phyloP scores from a whole-genome alignment of 2,888 invertebrate species.

The Galerucella calmariensis region DNA sequence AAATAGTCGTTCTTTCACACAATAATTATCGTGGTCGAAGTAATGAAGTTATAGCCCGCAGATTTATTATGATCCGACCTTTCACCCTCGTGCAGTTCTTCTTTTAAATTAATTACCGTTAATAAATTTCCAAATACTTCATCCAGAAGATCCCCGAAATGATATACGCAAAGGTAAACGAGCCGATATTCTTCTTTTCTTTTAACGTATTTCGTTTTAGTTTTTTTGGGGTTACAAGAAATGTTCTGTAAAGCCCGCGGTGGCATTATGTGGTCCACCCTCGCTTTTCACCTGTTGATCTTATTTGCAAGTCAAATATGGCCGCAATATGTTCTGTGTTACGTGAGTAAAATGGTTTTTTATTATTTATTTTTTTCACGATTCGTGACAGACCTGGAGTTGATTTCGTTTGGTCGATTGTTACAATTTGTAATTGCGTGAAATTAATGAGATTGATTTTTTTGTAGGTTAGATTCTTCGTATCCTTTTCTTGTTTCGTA shows the following conservation, averaged over 20 bases:
- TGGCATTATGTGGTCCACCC: conserved; percentile 55
- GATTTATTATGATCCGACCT: conserved; percentile 45
- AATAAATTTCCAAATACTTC: conserved; percentile 49
- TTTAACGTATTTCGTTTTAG: conserved; percentile 25
- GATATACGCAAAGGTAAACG: conserved; percentile 44
- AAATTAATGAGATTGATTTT: neutral
- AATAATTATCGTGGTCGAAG: conserved; percentile 27
- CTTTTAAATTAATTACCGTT: conserved; percentile 47
- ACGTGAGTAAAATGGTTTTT: conserved; percentile 42
- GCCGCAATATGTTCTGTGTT: conserved; percentile 49
- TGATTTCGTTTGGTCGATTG: neutral
- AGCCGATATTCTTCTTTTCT: conserved; percentile 29
- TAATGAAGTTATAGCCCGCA: conserved; percentile 37
- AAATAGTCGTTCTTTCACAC: conserved; percentile 2
- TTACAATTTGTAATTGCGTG: conserved; percentile 5
- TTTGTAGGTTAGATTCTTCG: neutral
- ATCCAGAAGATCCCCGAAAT: conserved; percentile 46
- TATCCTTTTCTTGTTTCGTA: neutral
- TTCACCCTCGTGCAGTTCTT: conserved; percentile 39
- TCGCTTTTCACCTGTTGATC: conserved; percentile 60
- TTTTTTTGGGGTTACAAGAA: conserved; percentile 43
- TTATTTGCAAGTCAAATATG: conserved; percentile 57
- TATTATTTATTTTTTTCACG: conserved; percentile 23
- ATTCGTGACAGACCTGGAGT: conserved; percentile 9
- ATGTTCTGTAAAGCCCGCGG: conserved; percentile 48